Evolutionary conservation across 2,113 vertebrate genomes (phyloP), one percentile per base, ranked within the genome.

Genomic region (Cygnus buccinator): DNA sequence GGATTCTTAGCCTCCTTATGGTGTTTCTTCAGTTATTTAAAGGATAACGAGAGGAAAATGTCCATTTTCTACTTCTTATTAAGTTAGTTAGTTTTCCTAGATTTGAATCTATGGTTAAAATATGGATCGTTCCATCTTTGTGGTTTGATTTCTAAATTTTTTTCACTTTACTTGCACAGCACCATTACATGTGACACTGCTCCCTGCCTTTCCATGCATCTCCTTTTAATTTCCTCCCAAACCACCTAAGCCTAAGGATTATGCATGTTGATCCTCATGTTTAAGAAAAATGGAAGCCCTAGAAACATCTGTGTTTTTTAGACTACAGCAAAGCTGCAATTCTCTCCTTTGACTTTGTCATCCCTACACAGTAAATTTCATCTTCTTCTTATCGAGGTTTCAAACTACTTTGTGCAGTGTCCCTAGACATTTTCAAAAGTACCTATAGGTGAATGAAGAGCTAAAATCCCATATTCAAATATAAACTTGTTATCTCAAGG

Each of bases 21-120:
- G 25, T 74, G 26, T 46, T 86, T 86, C 52, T 88, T 93, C 79
- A 67, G 37, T 88, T 94, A 46, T 63, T 90, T 80, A 67, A 93
- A 10, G 52, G 29, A 72, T 86, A 68, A 95, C 88, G 20, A 88
- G 19, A 68, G 22, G 77, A 88, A 93, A 88, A 74, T 6, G 1
- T 26, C 33, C 15, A 25, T 41, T 74, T 85, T 14, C 4, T 67
- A 61, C 6, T 52, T 92, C 62, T 82, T 57, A 44, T 72, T 84
- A 31, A 68, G 81, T 94, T 33, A 25, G 19, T 57, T 87, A 3
- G 2, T 8, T 91, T 87, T 79, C 62, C 33, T 61, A 72, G 13
- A 31, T 81, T 80, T 78, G 15, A 90, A 61, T 78, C 75, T 22
- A 15, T 68, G 5, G 21, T 54, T 90, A 43, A 71, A 78, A 41